Conservation (phyloP, 2,797 vertebrate species). For the Hafferia zeledoni region DNA sequence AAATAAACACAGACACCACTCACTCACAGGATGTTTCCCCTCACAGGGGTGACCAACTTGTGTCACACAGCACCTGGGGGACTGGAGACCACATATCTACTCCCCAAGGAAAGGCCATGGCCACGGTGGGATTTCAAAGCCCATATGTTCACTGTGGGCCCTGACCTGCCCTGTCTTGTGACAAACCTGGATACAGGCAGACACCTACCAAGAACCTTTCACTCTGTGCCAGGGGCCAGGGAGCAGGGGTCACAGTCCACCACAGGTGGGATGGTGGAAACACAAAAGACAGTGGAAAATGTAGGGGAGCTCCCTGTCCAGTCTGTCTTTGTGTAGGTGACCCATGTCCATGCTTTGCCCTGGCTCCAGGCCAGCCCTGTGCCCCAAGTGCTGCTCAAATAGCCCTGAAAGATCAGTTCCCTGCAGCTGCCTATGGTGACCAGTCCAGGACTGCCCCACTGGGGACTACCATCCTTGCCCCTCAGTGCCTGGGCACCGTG, state of each 20-base stretch:
- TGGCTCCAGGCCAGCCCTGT: fast-evolving
- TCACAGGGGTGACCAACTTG: neutral
- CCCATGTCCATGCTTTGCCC: neutral
- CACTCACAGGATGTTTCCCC: neutral
- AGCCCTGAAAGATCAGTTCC: neutral
- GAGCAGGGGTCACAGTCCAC: neutral
- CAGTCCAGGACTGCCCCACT: too few species aligned
- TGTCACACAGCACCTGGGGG: fast-evolving
- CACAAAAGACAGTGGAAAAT: fast-evolving
- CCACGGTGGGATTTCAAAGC: neutral
- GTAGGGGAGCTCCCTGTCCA: neutral
- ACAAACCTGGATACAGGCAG: too few species aligned
- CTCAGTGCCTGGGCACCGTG: fast-evolving
- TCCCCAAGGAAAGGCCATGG: fast-evolving
- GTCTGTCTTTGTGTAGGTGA: neutral
- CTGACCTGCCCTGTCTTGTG: fast-evolving
- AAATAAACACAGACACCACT: neutral
- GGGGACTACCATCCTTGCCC: neutral
- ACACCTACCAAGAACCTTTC: too few species aligned
- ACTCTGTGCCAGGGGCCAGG: neutral
- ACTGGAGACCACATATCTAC: neutral
- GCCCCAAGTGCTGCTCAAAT: neutral
- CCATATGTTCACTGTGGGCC: fast-evolving
- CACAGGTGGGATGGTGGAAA: fast-evolving
- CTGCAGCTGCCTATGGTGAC: neutral